Evolutionary conservation across 1,140 invertebrate species (phyloP).

Genomic region (Sarcophaga peregrina): DNA sequence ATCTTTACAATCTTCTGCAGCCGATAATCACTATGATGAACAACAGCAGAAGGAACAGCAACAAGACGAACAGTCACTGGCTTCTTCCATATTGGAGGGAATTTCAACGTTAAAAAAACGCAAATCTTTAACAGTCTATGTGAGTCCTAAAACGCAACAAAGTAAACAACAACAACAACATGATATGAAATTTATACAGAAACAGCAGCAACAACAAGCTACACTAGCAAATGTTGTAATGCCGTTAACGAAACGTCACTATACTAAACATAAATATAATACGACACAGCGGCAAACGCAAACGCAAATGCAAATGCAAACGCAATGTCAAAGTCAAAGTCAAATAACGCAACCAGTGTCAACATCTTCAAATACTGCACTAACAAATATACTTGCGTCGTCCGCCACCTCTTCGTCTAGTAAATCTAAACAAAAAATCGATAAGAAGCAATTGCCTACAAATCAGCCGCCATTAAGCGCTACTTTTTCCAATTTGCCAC

Average conservation of each 20-base stretch:
- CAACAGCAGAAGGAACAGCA: constrained; percentile 45
- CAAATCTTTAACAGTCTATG: constrained; percentile 66
- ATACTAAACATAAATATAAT: constrained; percentile 35
- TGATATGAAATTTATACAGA: not conserved
- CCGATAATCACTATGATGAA: constrained; percentile 43
- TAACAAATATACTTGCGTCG: not conserved
- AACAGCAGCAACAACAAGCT: not conserved
- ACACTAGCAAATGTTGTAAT: not conserved
- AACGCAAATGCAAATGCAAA: not conserved
- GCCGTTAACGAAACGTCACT: constrained; percentile 31
- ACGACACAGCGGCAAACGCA: constrained; percentile 3
- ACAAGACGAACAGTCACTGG: constrained; percentile 44
- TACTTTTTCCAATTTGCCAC: not conserved
- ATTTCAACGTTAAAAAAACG: constrained; percentile 64
- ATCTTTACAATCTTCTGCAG: constrained; percentile 57
- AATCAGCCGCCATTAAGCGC: not conserved
- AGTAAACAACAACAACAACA: constrained; percentile 49
- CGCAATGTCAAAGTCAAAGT: not conserved
- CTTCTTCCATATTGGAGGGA: constrained; percentile 59
- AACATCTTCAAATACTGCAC: not conserved
- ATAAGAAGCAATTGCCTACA: not conserved
- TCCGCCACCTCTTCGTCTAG: not conserved
- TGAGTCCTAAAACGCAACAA: constrained; percentile 64
- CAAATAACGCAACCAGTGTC: not conserved
- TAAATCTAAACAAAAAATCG: constrained; percentile 18